Percentiles rank a stretch among this genome's conserved stretches.
phyloP scores from a whole-genome alignment of 2,797 vertebrate species.

The Diplodus sargus region DNA sequence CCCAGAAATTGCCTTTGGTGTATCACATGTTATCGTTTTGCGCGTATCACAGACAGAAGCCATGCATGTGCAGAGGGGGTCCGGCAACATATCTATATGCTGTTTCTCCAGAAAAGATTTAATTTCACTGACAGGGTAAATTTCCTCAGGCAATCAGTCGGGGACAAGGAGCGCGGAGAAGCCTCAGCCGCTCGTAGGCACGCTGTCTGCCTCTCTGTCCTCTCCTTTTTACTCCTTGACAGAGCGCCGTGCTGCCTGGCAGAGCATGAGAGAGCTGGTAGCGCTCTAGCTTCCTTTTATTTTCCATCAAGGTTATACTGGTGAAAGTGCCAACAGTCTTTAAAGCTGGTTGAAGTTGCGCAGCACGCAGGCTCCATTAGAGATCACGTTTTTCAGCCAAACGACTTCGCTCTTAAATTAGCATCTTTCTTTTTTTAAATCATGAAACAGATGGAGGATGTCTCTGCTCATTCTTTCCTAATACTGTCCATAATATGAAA shows the following conservation, averaged over 20 bases:
- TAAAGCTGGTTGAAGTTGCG: conserved; percentile 26
- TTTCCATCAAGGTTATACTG: conserved; percentile 54
- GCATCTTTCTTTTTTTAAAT: neutral
- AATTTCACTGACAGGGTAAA: conserved; percentile 54
- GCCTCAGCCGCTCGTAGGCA: conserved; percentile 52
- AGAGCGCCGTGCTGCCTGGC: conserved; percentile 43
- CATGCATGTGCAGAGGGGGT: conserved; percentile 10
- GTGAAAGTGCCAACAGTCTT: conserved; percentile 37
- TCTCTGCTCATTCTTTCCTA: conserved; percentile 28
- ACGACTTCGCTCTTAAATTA: conserved; percentile 21
- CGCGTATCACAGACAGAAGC: conserved; percentile 17
- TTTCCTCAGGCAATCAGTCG: conserved; percentile 65
- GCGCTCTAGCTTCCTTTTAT: conserved; percentile 49
- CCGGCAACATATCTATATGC: conserved; percentile 20
- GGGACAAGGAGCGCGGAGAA: conserved; percentile 50
- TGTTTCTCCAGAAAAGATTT: conserved; percentile 34
- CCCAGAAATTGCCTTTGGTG: conserved; percentile 31
- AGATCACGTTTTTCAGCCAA: conserved; percentile 26
- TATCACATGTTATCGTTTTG: conserved; percentile 19
- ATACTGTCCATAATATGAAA: conserved; percentile 45
- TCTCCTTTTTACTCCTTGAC: conserved; percentile 59
- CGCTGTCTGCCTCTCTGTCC: conserved; percentile 55
- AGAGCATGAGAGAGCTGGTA: conserved; percentile 44
- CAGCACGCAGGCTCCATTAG: neutral
- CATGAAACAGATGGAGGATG: conserved; percentile 43